Base-by-base conservation (phyloP, 1,140 invertebrate genomes). In the Drosophila arizonae region DNA sequence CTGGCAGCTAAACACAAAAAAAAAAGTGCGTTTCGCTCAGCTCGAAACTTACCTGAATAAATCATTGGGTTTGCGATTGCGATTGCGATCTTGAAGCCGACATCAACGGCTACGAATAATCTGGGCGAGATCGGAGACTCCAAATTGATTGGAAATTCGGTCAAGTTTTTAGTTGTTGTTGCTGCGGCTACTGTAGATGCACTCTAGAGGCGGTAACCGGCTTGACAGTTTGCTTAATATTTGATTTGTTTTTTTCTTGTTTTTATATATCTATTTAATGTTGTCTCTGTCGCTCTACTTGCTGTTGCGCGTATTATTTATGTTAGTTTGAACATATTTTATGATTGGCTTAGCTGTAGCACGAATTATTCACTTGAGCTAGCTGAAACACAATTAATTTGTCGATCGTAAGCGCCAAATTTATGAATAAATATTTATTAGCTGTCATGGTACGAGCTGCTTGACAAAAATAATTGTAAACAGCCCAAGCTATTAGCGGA, bases 21-120 rank as follows among this genome's bases (percentile, higher is more conserved):
- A 77, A 24, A 24, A 24, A 77, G 36, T 76, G 77, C 54, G 51
- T 76, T 81, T 57, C 30, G 26, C 43, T 61, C 24, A 50, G 39
- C 57, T 48, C 58, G 55, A 51, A 60, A 81, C 79, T 86, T 65
- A 87, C 81, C 82, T 86, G 82, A 60, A 87, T 86, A 86, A 86
- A 86, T 87, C 81, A 87, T 87, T 74, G 78, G 67, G 46, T 24
- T 50, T 26, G 36, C n/a, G 39, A 45, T 45, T 57, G 75, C 62
- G 69, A 74, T 81, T 50, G 78, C 64, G 68, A 71, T 77, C 62
- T 61, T 39, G 62, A 77, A 45, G 45, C 46, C 46, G 45, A 48
- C 45, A 43, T 11, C 33, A 9, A 9, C 33, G 33, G 45, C 45
- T 54, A 56, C 51, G 60, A 52, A 61, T 60, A 81, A 67, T 81